A percentile compares a stretch with the other conserved stretches of the same genome.
phyloP scores from a whole-genome alignment of 2,797 vertebrate species.

The Ceryle rudis region DNA sequence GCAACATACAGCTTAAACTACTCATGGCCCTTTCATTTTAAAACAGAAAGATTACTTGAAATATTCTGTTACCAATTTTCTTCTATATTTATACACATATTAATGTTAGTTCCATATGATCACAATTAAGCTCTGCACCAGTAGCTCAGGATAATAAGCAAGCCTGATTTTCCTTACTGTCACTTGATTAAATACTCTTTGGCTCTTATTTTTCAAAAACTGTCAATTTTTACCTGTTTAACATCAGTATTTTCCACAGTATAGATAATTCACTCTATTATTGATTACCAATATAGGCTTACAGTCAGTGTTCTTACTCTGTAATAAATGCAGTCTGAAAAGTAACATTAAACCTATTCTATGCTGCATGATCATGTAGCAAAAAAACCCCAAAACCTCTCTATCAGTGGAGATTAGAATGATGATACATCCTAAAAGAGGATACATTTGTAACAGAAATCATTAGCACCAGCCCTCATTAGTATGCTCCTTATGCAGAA shows the following conservation, averaged over 20 bases:
- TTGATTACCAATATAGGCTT: not conserved
- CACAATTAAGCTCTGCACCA: constrained; percentile 18
- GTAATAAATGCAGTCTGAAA: not conserved
- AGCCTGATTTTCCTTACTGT: constrained; percentile 21
- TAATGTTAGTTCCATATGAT: not conserved
- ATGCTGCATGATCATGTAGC: not conserved
- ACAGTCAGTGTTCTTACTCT: not conserved
- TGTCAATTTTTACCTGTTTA: not conserved
- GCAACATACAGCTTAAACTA: not conserved
- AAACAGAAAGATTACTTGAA: not conserved
- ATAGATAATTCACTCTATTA: not conserved
- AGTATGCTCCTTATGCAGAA: too few species aligned
- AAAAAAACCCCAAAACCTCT: not conserved
- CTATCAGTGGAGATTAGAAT: too few species aligned
- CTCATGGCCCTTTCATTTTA: not conserved
- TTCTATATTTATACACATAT: constrained; percentile 17
- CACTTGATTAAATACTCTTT: not conserved
- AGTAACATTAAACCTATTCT: not conserved
- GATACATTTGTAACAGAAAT: not conserved
- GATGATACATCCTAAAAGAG: too few species aligned
- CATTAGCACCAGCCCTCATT: not conserved
- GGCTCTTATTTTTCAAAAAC: not conserved
- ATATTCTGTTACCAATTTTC: constrained; percentile 23
- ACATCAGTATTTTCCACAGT: not conserved
- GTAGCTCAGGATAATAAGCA: not conserved